A percentile compares a stretch with the other conserved stretches of the same genome.
Conservation (phyloP, 2,888 invertebrate species). For the Myopa testacea region DNA sequence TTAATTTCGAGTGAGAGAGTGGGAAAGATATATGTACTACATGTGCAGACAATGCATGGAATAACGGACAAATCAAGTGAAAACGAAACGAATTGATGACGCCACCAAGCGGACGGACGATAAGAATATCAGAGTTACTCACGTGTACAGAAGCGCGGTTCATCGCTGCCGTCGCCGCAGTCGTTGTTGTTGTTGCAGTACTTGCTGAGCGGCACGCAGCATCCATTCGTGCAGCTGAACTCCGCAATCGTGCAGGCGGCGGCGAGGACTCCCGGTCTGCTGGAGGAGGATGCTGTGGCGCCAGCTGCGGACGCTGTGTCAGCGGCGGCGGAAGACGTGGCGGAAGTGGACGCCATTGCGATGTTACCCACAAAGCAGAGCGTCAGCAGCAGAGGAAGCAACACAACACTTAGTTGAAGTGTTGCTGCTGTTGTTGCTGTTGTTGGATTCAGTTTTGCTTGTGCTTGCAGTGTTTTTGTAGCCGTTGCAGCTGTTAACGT, state of each 20-base stretch:
- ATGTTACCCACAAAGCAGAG: slow-evolving; percentile 39
- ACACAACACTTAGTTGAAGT: slow-evolving; percentile 41
- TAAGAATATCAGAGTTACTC: slow-evolving; percentile 68
- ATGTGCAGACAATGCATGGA: too few species aligned
- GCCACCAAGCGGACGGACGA: not conserved
- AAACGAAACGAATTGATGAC: too few species aligned
- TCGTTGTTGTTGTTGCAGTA: slow-evolving; percentile 85
- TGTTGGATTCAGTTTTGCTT: slow-evolving; percentile 14
- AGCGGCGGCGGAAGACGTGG: slow-evolving; percentile 43
- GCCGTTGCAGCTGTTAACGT: slow-evolving; percentile 45
- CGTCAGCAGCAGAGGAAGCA: slow-evolving; percentile 49
- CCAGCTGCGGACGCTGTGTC: slow-evolving; percentile 30
- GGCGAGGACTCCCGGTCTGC: slow-evolving; percentile 42
- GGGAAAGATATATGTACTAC: too few species aligned
- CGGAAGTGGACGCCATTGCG: slow-evolving; percentile 27
- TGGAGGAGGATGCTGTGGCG: slow-evolving; percentile 48
- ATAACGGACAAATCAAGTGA: too few species aligned
- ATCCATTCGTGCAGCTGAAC: slow-evolving; percentile 67
- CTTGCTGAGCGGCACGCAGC: slow-evolving; percentile 74
- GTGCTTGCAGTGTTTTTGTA: slow-evolving; percentile 34
- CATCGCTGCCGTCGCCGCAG: slow-evolving; percentile 84
- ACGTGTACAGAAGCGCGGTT: slow-evolving; percentile 85
- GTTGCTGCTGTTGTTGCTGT: slow-evolving; percentile 23
- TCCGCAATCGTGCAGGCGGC: slow-evolving; percentile 64
- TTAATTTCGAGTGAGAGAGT: too few species aligned